A percentile compares a stretch with the other conserved stretches of the same genome.
These are phyloP conservation scores for Phalera bucephala DNA, from an alignment of 2,888 invertebrate genomes.

Conservation along the genomic window DNA sequence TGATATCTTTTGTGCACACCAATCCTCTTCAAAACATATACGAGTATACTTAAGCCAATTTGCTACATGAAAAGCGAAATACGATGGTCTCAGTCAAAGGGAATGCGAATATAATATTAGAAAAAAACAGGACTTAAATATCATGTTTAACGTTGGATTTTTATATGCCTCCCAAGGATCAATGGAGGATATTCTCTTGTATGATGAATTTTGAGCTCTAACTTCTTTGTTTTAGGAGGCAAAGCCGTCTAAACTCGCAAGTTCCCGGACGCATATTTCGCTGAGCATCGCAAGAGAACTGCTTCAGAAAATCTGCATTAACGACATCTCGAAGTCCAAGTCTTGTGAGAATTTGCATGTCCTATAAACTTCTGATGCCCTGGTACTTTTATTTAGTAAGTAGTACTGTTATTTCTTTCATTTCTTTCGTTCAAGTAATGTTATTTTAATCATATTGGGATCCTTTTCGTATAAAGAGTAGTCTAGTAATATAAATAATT, in stretches of 20 bases:
- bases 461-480: not conserved
- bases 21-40: no score
- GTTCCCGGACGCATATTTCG: slow-evolving; percentile 91
- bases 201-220: slow-evolving; percentile 9
- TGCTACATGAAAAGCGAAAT: no score
- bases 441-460: no score
- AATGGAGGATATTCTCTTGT: no score
- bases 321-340: slow-evolving; percentile 92
- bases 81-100: no score
- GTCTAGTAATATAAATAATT: not conserved
- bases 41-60: no score
- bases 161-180: no score
- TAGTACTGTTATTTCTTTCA: not conserved
- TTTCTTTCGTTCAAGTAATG: not conserved
- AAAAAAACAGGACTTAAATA: no score
- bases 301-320: slow-evolving; percentile 92
- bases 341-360: slow-evolving; percentile 94
- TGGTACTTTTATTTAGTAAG: slow-evolving; percentile 24
- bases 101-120: no score
- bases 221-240: slow-evolving; percentile 61
- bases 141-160: no score
- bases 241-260: slow-evolving; percentile 86
- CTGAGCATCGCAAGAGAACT: slow-evolving; percentile 91
- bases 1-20: no score
- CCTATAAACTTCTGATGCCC: slow-evolving; percentile 72